Evolutionary conservation across 2,888 invertebrate genomes (phyloP).

Genomic region (Aspidiotus destructor): DNA sequence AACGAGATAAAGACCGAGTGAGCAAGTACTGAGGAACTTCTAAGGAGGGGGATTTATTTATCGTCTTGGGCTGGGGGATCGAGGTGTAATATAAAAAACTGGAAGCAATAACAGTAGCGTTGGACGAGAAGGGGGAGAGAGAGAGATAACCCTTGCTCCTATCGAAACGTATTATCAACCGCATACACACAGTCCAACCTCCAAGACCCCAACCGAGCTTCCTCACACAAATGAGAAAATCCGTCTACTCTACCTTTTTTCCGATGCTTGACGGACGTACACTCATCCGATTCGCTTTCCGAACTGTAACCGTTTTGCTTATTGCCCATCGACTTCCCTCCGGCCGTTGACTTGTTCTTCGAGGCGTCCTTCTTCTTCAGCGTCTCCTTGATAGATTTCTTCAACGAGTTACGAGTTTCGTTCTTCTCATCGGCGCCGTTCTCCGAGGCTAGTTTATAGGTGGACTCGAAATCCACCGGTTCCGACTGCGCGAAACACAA

Average conservation of each 20-base stretch:
- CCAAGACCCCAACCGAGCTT: no score
- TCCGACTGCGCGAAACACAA: slow-evolving; percentile 57
- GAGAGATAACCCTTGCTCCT: no score
- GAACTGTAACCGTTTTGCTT: slow-evolving; percentile 35
- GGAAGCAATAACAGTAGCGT: no score
- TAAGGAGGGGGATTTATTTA: no score
- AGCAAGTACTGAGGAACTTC: no score
- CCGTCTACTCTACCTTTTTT: slow-evolving; percentile 31
- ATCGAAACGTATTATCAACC: no score
- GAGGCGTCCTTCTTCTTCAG: slow-evolving; percentile 16
- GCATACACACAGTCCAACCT: no score
- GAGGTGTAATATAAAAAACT: no score
- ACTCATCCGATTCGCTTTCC: slow-evolving; percentile 39
- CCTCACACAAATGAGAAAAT: background rate
- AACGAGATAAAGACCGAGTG: no score
- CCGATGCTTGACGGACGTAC: slow-evolving; percentile 35
- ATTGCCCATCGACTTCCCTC: slow-evolving; percentile 19
- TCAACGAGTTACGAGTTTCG: slow-evolving; percentile 28
- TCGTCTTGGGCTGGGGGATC: no score
- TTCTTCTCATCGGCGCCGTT: slow-evolving; percentile 31
- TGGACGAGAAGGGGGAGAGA: no score
- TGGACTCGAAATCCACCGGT: slow-evolving; percentile 46
- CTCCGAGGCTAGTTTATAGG: slow-evolving; percentile 36
- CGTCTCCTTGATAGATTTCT: slow-evolving; percentile 11
- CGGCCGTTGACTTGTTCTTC: background rate